These are phyloP conservation scores for Nestor notabilis DNA, from an alignment of 2,113 vertebrate genomes.

Conservation along the genomic window DNA sequence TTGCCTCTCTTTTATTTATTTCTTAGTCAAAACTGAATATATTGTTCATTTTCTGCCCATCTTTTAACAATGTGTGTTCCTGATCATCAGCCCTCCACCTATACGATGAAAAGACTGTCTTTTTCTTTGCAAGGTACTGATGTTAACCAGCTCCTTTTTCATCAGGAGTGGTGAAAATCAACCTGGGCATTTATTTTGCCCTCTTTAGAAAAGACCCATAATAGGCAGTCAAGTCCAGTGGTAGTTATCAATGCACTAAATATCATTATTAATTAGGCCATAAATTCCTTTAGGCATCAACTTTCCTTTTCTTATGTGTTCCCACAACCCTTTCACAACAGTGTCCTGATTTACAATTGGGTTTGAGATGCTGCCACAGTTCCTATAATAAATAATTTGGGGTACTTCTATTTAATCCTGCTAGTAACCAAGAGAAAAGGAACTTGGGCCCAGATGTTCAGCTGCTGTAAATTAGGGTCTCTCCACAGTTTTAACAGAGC, in stretches of 20 bases:
- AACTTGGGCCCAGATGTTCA: conserved; percentile 28
- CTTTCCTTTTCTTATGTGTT: not conserved
- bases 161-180: not conserved
- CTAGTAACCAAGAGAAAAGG: conserved; percentile 1
- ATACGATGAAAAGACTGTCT: not conserved
- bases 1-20: conserved; percentile 22
- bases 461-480: not conserved
- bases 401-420: not conserved
- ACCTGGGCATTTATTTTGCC: not conserved
- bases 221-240: not conserved
- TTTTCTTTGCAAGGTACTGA: not conserved
- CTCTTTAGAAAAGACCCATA: not conserved
- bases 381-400: conserved; percentile 10
- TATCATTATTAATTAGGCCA: not conserved
- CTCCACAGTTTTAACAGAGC: not conserved
- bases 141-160: not conserved
- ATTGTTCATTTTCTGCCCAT: not conserved
- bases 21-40: conserved; percentile 30
- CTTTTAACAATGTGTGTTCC: conserved; percentile 22
- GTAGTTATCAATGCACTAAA: not conserved
- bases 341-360: not conserved
- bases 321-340: not conserved
- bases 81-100: not conserved
- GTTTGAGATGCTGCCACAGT: not conserved
- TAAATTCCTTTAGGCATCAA: not conserved